Evolutionary conservation across 2,888 invertebrate genomes (phyloP), one percentile per base, ranked within the genome.

Genomic region (Prosapia bicincta): DNA sequence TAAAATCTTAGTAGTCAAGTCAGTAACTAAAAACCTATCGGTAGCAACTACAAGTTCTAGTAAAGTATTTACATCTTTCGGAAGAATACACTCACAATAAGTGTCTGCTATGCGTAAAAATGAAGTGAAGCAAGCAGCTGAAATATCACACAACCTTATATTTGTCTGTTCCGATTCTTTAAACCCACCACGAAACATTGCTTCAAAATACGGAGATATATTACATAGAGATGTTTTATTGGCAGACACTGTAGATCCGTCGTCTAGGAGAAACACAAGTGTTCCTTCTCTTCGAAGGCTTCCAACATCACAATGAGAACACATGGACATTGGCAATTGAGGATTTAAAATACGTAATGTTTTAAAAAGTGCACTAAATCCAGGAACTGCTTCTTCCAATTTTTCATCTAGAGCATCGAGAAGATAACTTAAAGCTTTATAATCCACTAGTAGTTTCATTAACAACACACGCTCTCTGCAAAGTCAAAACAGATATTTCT

Each of bases 111-210:
- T 68, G 32, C 75, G 69, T 7, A 80, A 74, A 25, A 82, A 77
- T 32, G 78, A 78, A 30, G 77, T 77, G n/a, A 82, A 74, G 71
- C 81, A 82, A 15, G 76, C 76, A 5, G 80, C 79, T 13, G 81
- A 79, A 10, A 82, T 79, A 69, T 81, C 80, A 26, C 78, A 76
- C 38, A 91, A 82, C 32, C 84, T 84, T 0, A 90, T 88, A 80
- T 86, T 86, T 76, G 87, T 86, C 82, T 90, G 88, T 38, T 83
- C 84, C 0, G 92, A 90, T 83, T 94, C 94, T 72, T 88, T 89
- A 83, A 93, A 94, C 73, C 88, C 86, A 0, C 93, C 93, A 82
- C 89, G 88, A n/a, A 94, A 85, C 90, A 94, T 90, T 1, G 91
- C 90, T 71, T 88, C 88, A 81, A 94, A 94, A 70, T 90, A 90